phyloP scores from a whole-genome alignment of 2,797 vertebrate species.

The Vireo griseus region DNA sequence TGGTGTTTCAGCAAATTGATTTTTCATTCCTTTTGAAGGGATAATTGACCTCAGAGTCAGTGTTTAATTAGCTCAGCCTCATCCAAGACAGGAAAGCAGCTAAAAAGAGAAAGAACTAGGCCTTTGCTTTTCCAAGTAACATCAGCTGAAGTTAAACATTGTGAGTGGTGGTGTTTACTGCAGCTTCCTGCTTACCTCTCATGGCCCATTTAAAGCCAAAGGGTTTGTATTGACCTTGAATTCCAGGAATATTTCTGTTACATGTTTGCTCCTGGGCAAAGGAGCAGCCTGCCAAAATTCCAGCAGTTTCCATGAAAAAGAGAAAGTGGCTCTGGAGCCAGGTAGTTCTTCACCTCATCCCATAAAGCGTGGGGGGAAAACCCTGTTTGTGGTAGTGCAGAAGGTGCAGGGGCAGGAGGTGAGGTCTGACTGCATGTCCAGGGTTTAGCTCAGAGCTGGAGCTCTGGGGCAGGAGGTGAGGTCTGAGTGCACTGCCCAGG shows the following conservation, averaged over 20 bases:
- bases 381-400: background rate
- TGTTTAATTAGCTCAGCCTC: conserved; percentile 18
- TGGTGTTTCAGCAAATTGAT: conserved; percentile 36
- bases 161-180: background rate
- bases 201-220: background rate
- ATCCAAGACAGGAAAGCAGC: background rate
- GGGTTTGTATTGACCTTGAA: background rate
- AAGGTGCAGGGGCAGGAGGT: background rate
- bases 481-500: no score
- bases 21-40: conserved; percentile 42
- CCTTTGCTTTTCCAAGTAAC: background rate
- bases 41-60: conserved; percentile 35
- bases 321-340: background rate
- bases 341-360: background rate
- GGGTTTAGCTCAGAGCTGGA: rapidly evolving
- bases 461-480: no score
- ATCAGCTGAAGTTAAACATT: background rate
- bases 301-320: background rate
- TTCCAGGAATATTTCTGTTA: background rate
- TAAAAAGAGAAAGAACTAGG: background rate
- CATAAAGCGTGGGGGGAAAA: background rate
- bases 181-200: background rate
- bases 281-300: background rate
- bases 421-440: background rate
- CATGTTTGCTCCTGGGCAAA: background rate